phyloP scores from a whole-genome alignment of 2,888 invertebrate genomes.

The Clepsis dumicolana region DNA sequence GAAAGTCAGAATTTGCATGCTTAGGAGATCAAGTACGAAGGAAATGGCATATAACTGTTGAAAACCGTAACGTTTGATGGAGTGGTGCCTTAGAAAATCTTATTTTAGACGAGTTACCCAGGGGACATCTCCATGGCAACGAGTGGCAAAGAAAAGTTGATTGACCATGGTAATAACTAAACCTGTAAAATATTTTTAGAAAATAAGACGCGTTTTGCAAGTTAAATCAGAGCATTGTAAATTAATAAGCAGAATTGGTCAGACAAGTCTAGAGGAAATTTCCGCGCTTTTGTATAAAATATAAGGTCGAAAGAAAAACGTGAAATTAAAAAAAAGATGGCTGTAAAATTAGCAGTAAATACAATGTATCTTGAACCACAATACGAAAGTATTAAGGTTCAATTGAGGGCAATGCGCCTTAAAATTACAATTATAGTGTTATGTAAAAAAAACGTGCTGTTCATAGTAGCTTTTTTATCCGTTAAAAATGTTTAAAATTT shows the following conservation, averaged over 20 bases:
- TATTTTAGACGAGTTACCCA: too few relatives aligned
- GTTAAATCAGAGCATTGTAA: background rate
- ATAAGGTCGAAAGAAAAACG: background rate
- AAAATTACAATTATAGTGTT: slow-evolving; percentile 10
- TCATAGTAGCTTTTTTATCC: slow-evolving; percentile 44
- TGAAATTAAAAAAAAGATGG: slow-evolving; percentile 12
- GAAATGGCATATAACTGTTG: too few relatives aligned
- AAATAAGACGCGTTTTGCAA: background rate
- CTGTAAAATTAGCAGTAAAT: slow-evolving; percentile 15
- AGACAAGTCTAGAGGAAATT: background rate
- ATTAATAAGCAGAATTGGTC: background rate
- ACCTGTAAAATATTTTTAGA: background rate
- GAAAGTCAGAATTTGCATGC: too few relatives aligned
- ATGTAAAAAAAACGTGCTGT: slow-evolving; percentile 24
- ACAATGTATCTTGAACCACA: slow-evolving; percentile 4
- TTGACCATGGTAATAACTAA: too few relatives aligned
- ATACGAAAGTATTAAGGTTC: background rate
- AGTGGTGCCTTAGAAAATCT: too few relatives aligned
- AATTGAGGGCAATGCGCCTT: background rate
- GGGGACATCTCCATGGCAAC: too few relatives aligned
- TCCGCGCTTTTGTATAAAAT: background rate
- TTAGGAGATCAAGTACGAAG: too few relatives aligned
- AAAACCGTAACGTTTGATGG: too few relatives aligned
- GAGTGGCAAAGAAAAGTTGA: too few relatives aligned
- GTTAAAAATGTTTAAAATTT: slow-evolving; percentile 15